Conservation (phyloP, 2,888 invertebrate species). For the Oxycera nigricornis region DNA sequence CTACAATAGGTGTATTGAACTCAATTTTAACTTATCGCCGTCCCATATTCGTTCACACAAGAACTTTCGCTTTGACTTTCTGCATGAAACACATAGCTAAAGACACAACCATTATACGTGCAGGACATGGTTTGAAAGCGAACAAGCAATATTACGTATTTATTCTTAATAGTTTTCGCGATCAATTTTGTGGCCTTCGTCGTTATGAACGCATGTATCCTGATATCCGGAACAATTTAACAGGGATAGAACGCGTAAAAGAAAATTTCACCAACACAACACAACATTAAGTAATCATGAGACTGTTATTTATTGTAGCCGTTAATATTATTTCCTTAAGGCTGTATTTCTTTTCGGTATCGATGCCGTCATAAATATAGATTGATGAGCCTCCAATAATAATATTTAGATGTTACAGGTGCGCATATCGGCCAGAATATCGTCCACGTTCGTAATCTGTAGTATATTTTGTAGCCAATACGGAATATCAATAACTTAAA, state of each 20-base stretch:
- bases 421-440: background rate
- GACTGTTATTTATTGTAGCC: constrained; percentile 16
- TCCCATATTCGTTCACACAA: too few species aligned
- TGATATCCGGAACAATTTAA: background rate
- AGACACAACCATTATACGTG: too few species aligned
- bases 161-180: constrained; percentile 23
- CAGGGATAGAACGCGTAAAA: background rate
- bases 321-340: background rate
- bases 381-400: background rate
- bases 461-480: too few species aligned
- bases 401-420: background rate
- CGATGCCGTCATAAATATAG: background rate
- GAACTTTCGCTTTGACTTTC: too few species aligned
- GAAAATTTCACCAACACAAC: background rate
- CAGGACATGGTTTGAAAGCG: background rate
- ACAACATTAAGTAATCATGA: constrained; percentile 1
- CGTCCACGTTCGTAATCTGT: background rate
- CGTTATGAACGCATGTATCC: background rate
- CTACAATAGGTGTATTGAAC: too few species aligned
- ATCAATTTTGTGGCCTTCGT: background rate
- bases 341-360: background rate
- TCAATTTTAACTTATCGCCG: too few species aligned
- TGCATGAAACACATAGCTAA: too few species aligned
- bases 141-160: background rate
- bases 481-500: too few species aligned